Evolutionary conservation across 2,113 vertebrate genomes (phyloP).

Genomic region (Neopipo cinnamomea): DNA sequence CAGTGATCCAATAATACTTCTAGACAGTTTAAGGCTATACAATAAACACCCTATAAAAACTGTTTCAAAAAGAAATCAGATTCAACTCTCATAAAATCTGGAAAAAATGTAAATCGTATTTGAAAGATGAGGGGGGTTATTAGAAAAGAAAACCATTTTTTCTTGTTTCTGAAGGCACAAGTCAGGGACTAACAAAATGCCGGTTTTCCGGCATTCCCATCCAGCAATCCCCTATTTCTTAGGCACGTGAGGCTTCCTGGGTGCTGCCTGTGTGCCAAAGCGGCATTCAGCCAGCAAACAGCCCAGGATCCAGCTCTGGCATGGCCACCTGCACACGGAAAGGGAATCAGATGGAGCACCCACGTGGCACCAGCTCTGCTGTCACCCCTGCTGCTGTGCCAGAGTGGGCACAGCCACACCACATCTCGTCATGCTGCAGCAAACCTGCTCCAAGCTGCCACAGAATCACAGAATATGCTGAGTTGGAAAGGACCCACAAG

Average conservation of each 20-base stretch:
- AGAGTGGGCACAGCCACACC: neutral
- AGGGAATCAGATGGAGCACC: neutral
- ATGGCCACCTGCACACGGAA: neutral
- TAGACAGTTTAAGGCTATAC: neutral
- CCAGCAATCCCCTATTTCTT: neutral
- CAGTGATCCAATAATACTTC: neutral
- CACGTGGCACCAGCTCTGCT: neutral
- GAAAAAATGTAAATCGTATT: rapidly evolving
- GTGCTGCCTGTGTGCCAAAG: neutral
- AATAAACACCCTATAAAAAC: neutral
- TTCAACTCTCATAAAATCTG: neutral
- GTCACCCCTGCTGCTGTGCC: neutral
- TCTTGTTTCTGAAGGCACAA: neutral
- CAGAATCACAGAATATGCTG: neutral
- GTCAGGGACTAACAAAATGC: rapidly evolving
- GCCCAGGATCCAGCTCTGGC: neutral
- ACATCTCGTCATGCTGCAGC: neutral
- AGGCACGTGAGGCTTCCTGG: neutral
- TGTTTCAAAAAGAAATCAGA: neutral
- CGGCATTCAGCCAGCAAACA: neutral
- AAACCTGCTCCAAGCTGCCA: neutral
- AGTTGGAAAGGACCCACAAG: neutral
- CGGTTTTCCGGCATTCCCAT: neutral
- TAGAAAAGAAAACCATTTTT: neutral
- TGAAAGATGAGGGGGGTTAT: neutral